Evolutionary conservation across 2,797 vertebrate species (phyloP), one percentile per base, ranked within the genome.

Genomic region (Hydrocynus forskahlii): DNA sequence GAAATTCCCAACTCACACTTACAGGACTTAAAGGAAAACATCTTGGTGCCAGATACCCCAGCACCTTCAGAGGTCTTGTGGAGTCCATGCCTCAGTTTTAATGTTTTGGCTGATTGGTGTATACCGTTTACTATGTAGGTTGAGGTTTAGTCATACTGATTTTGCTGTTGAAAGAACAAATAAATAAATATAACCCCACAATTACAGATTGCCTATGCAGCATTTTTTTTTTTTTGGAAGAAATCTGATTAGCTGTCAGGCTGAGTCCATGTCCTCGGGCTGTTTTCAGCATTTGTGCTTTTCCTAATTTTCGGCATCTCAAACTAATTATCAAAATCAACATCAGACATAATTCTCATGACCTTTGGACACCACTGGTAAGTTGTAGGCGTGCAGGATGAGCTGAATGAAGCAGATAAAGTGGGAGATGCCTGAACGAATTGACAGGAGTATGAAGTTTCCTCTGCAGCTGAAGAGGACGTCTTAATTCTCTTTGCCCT

Each of bases 401-500:
- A 76, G 76, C 63, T 59, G 52, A 85, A 85, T 73, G 50, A 84
- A 75, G 74, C 29, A 17, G 79, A 23, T 59, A 77, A 79, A 59
- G 59, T 71, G 70, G 45, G 57, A 52, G 67, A 73, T 67, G 17
- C 55, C 55, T 52, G 82, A 62, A 78, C 80, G 84, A 86, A 85
- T 67, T 55, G 54, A 85, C 82, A 81, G 69, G 79, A 80, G 55
- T 60, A 73, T 55, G 59, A 86, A 81, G 72, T 81, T 85, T 80
- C 73, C 79, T 71, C 79, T 69, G 59, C 55, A 70, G 68, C 78
- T 83, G 84, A 87, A 86, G 82, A 87, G 85, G 76, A 75, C 38
- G 83, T 86, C 87, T 83, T 86, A 86, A 87, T 88, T 88, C 84
- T 82, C 76, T 85, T 84, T 84, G 81, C 83, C 87, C 83, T 87